Conservation (phyloP, 1,140 invertebrate species). For the Cydia pomonella region DNA sequence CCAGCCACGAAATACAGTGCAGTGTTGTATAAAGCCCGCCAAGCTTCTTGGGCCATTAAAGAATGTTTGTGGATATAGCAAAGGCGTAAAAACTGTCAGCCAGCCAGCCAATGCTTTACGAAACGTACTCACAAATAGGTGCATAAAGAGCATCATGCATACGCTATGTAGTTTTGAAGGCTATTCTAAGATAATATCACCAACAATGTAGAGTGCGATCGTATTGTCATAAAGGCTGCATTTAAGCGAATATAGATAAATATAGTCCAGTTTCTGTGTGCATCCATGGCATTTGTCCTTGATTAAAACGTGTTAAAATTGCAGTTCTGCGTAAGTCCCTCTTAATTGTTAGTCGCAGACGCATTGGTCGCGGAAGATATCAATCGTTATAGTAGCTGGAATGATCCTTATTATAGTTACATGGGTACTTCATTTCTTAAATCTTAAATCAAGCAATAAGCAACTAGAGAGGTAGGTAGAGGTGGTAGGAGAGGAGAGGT, state of each 20-base stretch:
- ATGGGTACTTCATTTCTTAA: neutral
- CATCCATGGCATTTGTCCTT: no score
- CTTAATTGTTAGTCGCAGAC: no score
- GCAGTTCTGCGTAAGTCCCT: no score
- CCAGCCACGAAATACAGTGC: slow-evolving; percentile 1
- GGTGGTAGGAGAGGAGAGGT: no score
- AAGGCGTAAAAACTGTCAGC: slow-evolving; percentile 27
- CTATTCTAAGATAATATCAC: neutral
- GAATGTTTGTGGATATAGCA: slow-evolving; percentile 28
- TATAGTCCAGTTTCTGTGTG: no score
- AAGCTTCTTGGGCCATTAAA: slow-evolving; percentile 26
- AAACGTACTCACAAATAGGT: slow-evolving; percentile 23
- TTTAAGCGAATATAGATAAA: no score
- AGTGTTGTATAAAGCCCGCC: slow-evolving; percentile 20
- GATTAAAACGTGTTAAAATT: no score
- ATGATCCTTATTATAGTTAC: neutral
- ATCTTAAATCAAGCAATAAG: neutral
- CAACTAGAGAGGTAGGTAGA: no score
- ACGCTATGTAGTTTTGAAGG: slow-evolving; percentile 15
- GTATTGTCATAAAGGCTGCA: neutral
- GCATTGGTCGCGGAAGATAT: no score
- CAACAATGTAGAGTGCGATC: neutral
- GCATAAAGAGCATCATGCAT: slow-evolving; percentile 11
- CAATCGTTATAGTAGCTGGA: no score
- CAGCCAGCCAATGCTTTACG: slow-evolving; percentile 26